Evolutionary conservation across 2,113 vertebrate species (phyloP), one percentile per base, ranked within the genome.

Genomic region (Eublepharis macularius): DNA sequence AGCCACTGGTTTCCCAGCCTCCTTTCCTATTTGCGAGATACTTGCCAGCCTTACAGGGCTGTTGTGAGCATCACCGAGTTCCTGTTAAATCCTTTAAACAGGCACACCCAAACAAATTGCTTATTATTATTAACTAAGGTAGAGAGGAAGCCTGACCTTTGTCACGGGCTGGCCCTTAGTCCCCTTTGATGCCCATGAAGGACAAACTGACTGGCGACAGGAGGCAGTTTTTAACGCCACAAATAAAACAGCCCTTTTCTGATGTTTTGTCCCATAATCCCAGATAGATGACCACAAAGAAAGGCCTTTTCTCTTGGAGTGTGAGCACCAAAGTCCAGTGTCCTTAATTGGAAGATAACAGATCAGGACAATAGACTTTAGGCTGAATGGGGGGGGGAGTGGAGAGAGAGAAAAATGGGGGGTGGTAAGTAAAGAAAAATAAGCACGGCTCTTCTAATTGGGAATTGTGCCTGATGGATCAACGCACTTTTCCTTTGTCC

Each of bases 321-420:
- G 94, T 91, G 94, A 95, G 94, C 93, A 95, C 94, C 93, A 94
- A 92, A 90, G 92, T 86, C 93, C 93, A 92, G 89, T 86, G 88
- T 93, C 92, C 93, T 95, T 97, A 96, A 97, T 63, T 95, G 97
- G 96, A 96, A 96, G 95, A 95, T 95, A 96, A 96, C 94, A 88
- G 92, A 84, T 91, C 74, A 85, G 91, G 86, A 94, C 94, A 82
- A 93, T 89, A 80, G 90, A 92, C 66, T 68, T 13, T 10, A 17
- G 12, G 19, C 17, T 6, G 73, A 79, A n/a, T 41, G 65, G 39
- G n/a, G 24, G 39, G 43, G 17, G 49, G 16, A 12, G 2, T 60
- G 24, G 21, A 39, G 10, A 21, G 70, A n/a, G 29, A 47, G n/a
- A 36, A 95, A 94, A 93, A 65, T 8, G 4, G 57, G 78, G 93